Base-by-base conservation (phyloP, 1,140 invertebrate genomes). In the Sinella curviseta region DNA sequence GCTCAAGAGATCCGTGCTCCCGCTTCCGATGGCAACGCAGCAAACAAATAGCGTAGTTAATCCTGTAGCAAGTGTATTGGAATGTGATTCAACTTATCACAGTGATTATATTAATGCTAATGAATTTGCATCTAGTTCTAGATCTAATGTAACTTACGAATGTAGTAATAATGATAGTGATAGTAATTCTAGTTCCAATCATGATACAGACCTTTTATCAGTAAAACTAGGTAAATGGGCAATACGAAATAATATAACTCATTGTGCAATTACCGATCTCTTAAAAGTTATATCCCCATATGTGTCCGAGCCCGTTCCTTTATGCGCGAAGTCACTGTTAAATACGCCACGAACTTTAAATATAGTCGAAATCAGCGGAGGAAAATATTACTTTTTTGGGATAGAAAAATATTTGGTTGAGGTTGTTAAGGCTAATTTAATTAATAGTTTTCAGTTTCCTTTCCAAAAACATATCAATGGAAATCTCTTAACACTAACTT, bases 361-460 rank as follows among this genome's bases (percentile, higher is more conserved):
- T 65, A 78, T 48, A 4, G 24, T 14, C 1, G 35, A 26, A n/a
- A 65, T 74, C n/a, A 34, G 34, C 0, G 55, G 76, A 34, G 80
- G 77, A 8, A 60, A 78, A 1, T 75, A 39, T 35, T 78, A 30
- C 36, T 78, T 78, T 35, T 78, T 81, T 65, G 80, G 80, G 3
- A n/a, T 81, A 8, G 17, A 1, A 39, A 65, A 75, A 8, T 16
- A 34, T 14, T 20, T 81, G 31, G 14, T 36, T 2, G 26, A 75
- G 39, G 20, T 30, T 33, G 14, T 57, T 16, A 78, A 33, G n/a
- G 77, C 34, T 0, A 60, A 67, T 34, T 30, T 48, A 39, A 26
- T 26, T n/a, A n/a, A n/a, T 24, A n/a, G 16, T 60, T 24, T 76
- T 28, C 12, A 76, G 16, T 39, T 39, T 48, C 26, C 74, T 26